Percentiles rank a stretch among this genome's conserved stretches.
Evolutionary conservation across 35 echinoderm and acorn worm species (phyloP).

Genomic region (Stichopus chloronotus): DNA sequence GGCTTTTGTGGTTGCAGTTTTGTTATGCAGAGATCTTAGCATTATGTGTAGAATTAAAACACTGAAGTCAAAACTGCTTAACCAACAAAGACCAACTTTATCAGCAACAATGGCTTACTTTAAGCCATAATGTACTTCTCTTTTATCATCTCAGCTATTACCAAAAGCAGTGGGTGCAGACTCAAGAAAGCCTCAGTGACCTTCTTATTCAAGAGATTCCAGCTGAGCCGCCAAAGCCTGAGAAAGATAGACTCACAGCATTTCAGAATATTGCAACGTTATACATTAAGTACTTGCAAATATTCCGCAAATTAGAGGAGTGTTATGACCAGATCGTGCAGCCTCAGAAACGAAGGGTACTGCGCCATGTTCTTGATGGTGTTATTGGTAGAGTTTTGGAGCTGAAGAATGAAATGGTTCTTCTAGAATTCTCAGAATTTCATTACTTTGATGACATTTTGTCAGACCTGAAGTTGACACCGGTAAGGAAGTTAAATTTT

Average conservation of each 20-base stretch:
- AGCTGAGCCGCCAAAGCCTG: conserved; percentile 89
- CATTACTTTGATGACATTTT: conserved; percentile 99
- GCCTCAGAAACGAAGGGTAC: conserved; percentile 90
- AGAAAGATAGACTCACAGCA: conserved; percentile 93
- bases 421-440: conserved; percentile 94
- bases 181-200: conserved; percentile 89
- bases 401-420: conserved; percentile 99
- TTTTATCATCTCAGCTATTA: conserved; percentile 71
- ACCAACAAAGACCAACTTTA: too few relatives aligned
- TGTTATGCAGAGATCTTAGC: too few relatives aligned
- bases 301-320: conserved; percentile 91
- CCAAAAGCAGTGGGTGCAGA: conserved; percentile 92
- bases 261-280: conserved; percentile 96
- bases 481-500: conserved; percentile 66
- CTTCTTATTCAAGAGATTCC: conserved; percentile 84
- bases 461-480: conserved; percentile 96
- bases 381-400: conserved; percentile 93
- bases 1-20: too few relatives aligned
- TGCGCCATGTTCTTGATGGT: conserved; percentile 93
- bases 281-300: conserved; percentile 97
- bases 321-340: conserved; percentile 99
- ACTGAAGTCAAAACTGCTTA: too few relatives aligned
- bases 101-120: too few relatives aligned
- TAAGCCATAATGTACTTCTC: too few relatives aligned
- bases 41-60: too few relatives aligned